These are phyloP conservation scores for Heteractis magnifica DNA, from an alignment of 92 coral and sea anemone species.

Conservation along the genomic window DNA sequence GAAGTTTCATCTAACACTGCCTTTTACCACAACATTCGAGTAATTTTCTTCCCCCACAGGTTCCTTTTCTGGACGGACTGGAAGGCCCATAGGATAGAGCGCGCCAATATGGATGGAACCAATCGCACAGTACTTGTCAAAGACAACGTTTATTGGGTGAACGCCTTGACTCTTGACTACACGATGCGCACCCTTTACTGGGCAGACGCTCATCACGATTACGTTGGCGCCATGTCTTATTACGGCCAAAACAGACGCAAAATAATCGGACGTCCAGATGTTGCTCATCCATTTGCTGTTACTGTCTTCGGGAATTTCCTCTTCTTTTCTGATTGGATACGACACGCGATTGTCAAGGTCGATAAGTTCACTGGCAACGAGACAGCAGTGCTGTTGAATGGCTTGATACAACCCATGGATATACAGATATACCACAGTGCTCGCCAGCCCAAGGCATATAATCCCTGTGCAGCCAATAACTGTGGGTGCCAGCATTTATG, in stretches of 20 bases:
- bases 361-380: slow-evolving; percentile 67
- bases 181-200: slow-evolving; percentile 75
- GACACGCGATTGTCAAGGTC: slow-evolving; percentile 75
- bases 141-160: slow-evolving; percentile 69
- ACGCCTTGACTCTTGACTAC: slow-evolving; percentile 84
- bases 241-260: slow-evolving; percentile 61
- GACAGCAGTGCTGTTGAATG: slow-evolving; percentile 35
- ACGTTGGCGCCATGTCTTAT: slow-evolving; percentile 64
- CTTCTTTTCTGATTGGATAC: slow-evolving; percentile 85
- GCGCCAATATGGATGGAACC: slow-evolving; percentile 92
- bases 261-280: slow-evolving; percentile 59
- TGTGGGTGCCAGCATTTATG: slow-evolving; percentile 82
- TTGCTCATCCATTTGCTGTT: slow-evolving; percentile 87
- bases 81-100: slow-evolving; percentile 76
- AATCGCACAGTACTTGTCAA: slow-evolving; percentile 48
- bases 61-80: slow-evolving; percentile 96
- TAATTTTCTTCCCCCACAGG: slow-evolving; percentile 34
- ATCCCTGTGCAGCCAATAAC: slow-evolving; percentile 61
- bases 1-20: no score
- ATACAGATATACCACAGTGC: slow-evolving; percentile 76
- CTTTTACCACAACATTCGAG: not conserved
- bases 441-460: slow-evolving; percentile 67
- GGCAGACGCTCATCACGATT: slow-evolving; percentile 76
- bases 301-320: slow-evolving; percentile 66
- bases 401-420: slow-evolving; percentile 80